phyloP scores from a whole-genome alignment of 2,888 invertebrate genomes.

The Malthinus flaveolus region DNA sequence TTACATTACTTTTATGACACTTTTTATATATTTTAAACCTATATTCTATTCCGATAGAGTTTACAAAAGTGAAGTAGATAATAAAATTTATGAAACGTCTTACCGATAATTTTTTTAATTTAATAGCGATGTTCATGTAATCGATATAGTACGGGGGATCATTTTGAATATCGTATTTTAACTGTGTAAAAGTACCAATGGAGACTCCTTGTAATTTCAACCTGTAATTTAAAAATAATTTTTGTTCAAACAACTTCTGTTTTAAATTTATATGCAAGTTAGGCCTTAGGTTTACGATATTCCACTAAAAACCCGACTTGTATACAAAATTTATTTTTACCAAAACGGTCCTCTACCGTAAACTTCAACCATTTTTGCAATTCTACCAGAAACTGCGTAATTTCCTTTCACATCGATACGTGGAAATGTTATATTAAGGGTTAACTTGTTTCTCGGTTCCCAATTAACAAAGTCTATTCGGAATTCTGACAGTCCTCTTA shows the following conservation, averaged over 20 bases:
- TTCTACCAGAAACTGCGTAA: slow-evolving; percentile 49
- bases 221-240: slow-evolving; percentile 38
- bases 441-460: slow-evolving; percentile 45
- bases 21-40: too few relatives aligned
- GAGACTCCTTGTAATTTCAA: slow-evolving; percentile 47
- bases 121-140: slow-evolving; percentile 44
- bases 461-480: slow-evolving; percentile 48
- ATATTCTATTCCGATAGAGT: too few relatives aligned
- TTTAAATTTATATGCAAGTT: not conserved
- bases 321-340: slow-evolving; percentile 38
- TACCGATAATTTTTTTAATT: slow-evolving; percentile 47
- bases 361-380: slow-evolving; percentile 47
- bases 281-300: not conserved
- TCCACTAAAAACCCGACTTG: not conserved
- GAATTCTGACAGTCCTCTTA: slow-evolving; percentile 51
- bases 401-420: slow-evolving; percentile 48
- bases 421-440: slow-evolving; percentile 51
- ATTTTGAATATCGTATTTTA: slow-evolving; percentile 30
- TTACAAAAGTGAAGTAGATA: too few relatives aligned
- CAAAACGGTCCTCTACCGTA: slow-evolving; percentile 52
- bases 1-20: too few relatives aligned
- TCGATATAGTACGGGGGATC: slow-evolving; percentile 38
- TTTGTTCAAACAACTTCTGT: not conserved
- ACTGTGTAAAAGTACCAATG: slow-evolving; percentile 42
- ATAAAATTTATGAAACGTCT: too few relatives aligned